phyloP scores from a whole-genome alignment of 2,888 invertebrate genomes.

The Nowickia ferox region DNA sequence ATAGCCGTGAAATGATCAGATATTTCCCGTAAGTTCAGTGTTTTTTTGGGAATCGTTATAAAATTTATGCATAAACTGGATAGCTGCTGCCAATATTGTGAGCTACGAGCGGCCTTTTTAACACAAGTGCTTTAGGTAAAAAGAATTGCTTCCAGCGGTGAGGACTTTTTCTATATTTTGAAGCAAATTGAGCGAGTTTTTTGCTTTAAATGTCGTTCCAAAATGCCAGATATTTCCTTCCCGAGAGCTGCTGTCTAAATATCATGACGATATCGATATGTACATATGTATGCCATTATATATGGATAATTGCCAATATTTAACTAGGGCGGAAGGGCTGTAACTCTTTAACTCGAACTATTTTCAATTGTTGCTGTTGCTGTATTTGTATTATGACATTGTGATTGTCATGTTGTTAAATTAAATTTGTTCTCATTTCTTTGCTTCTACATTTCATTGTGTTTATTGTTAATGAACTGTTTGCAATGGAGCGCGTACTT shows the following conservation, averaged over 20 bases:
- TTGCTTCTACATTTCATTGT: not conserved
- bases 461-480: not conserved
- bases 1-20: too few species aligned
- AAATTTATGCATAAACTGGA: too few species aligned
- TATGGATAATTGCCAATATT: not conserved
- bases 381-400: slow-evolving; percentile 50
- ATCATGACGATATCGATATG: not conserved
- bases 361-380: slow-evolving; percentile 12
- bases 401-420: slow-evolving; percentile 51
- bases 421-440: slow-evolving; percentile 49
- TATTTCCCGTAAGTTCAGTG: too few species aligned
- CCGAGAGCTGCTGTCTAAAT: not conserved
- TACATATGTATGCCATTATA: too few species aligned
- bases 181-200: too few species aligned
- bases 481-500: not conserved
- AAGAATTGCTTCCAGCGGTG: too few species aligned
- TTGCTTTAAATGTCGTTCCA: not conserved
- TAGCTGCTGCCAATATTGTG: too few species aligned
- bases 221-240: not conserved
- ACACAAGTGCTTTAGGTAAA: too few species aligned
- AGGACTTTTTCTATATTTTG: too few species aligned
- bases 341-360: slow-evolving; percentile 25
- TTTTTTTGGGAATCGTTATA: too few species aligned
- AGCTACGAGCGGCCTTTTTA: too few species aligned
- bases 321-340: not conserved